Base-by-base conservation (phyloP, 2,113 vertebrate genomes). In the Ceuthmochares aereus region DNA sequence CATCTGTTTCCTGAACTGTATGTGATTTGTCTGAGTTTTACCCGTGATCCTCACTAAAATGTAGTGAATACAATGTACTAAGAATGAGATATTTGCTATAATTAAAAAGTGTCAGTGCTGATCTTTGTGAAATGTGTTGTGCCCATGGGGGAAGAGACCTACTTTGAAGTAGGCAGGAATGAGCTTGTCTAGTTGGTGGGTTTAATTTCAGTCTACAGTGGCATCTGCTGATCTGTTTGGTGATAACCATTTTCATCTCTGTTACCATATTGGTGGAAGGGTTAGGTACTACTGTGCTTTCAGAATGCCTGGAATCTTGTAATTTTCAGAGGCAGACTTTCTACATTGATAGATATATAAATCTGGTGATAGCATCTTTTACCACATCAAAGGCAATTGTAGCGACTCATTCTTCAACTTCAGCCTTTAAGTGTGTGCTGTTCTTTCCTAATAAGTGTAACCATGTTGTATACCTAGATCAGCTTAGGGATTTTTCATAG, bases 141-240 rank as follows among this genome's bases (percentile, higher is more conserved):
- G 80, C 96, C 94, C 66, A 81, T 84, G 78, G 90, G 95, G 87
- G 29, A 96, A 94, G 80, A 96, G 77, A 60, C 43, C 66, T 78
- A 58, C 92, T 96, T 97, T 97, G 95, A 96, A 92, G 93, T 79
- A 93, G 95, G 72, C 95, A 95, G 90, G 96, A 96, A 87, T 75
- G 90, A 90, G 91, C 96, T 96, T 96, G 97, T 92, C 83, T 95
- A 14, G 59, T 93, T 0, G 1, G 74, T 87, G 83, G 78, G 94
- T 95, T 97, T 92, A 93, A 93, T 93, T 95, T 96, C 92, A 96
- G 77, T 95, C 96, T 96, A 76, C 88, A 93, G 94, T 95, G 92
- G 88, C 80, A 95, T 90, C 87, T 94, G 79, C 86, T 94, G 94
- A 95, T 95, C 93, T 85, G 18, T 81, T 84, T 87, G 69, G 87